Evolutionary conservation across 23 tunicate species (phyloP).

Genomic region (Diplosoma virens): DNA sequence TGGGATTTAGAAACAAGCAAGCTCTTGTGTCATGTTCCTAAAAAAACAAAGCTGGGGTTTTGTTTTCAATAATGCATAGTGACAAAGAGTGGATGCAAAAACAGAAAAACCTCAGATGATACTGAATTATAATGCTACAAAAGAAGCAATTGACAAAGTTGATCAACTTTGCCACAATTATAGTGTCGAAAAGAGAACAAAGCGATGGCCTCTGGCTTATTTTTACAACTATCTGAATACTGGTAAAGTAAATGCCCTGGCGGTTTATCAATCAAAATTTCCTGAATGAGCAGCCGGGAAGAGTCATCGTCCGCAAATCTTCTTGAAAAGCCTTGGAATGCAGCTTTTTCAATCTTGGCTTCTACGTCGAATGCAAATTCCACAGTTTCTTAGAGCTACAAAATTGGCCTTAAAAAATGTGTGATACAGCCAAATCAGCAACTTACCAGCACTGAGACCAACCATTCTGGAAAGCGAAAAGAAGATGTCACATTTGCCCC

Average conservation of each 20-base stretch:
- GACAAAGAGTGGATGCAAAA: not conserved
- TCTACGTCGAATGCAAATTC: constrained; percentile 7
- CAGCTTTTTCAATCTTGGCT: constrained; percentile 8
- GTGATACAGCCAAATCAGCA: not conserved
- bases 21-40: not conserved
- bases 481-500: not conserved
- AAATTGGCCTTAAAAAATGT: not conserved
- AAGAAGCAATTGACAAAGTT: not conserved
- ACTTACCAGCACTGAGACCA: not conserved
- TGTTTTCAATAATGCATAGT: not conserved
- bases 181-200: not conserved
- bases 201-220: not conserved
- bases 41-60: not conserved
- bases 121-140: not conserved
- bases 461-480: constrained; percentile 7
- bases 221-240: not conserved
- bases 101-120: not conserved
- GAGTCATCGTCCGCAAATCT: not conserved
- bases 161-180: not conserved
- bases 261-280: not conserved
- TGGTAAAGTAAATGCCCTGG: not conserved
- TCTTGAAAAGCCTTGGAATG: constrained; percentile 3
- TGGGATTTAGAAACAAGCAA: not conserved
- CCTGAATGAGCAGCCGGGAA: not conserved
- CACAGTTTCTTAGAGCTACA: constrained; percentile 1